Evolutionary conservation across 2,113 vertebrate species (phyloP).

Genomic region (Oncorhynchus masou): DNA sequence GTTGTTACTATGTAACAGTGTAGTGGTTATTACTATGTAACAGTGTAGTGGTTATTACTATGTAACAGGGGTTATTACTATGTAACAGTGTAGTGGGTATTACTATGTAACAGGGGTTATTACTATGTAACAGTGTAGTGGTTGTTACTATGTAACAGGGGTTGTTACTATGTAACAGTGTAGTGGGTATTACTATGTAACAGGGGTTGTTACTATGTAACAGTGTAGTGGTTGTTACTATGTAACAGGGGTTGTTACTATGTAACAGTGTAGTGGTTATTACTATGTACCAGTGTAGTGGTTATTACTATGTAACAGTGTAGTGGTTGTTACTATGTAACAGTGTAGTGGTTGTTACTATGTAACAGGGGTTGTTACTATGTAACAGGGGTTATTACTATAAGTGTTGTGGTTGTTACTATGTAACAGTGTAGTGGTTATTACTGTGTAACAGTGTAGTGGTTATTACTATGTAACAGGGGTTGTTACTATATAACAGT

Average conservation of each 20-base stretch:
- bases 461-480: neutral
- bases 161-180: neutral
- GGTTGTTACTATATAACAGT: neutral
- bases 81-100: neutral
- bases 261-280: neutral
- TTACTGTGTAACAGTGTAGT: neutral
- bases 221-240: neutral
- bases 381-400: neutral
- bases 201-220: neutral
- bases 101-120: neutral
- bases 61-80: neutral
- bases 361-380: neutral
- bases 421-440: neutral
- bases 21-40: neutral
- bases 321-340: neutral
- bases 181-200: neutral
- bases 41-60: too few relatives aligned
- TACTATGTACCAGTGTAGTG: neutral
- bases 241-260: neutral
- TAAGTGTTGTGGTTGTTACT: neutral
- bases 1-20: too few relatives aligned
- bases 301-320: neutral
- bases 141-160: neutral
- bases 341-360: neutral
- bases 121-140: neutral